Base-by-base conservation (phyloP, 1,140 invertebrate species). In the Lepidurus arcticus region DNA sequence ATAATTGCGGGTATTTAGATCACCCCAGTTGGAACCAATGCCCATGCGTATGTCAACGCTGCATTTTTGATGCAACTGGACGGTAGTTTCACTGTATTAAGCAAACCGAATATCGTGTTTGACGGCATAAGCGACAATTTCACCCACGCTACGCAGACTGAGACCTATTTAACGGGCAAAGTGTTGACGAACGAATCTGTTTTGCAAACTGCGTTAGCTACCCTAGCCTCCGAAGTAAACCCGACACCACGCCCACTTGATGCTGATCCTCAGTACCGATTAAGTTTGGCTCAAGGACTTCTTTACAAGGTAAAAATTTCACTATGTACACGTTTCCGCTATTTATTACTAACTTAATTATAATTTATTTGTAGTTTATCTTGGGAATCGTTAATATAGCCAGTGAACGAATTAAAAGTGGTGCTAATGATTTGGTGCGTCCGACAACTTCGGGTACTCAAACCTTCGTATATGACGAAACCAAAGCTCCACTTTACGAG, bases 401-500 rank as follows among this genome's bases (percentile, higher is more conserved):
- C 1, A 45, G 73, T 43, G 73, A 47, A 1, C 44, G 76, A 43
- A 13, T 80, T n/a, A 77, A 78, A 21, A 76, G 76, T 7, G 83
- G 82, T 24, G 80, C 73, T 1, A 73, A 26, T 0, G 78, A 81
- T 16, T 78, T 83, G 44, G 79, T 81, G 74, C 76, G 81, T 73
- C 74, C 87, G 0, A 79, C 94, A 1, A 94, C 92, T 0, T 88
- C 87, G 1, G 93, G 92, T 1, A 87, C 86, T 11, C 93, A 95
- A 83, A 86, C 88, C 9, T 95, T 88, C 82, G 88, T 93, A 80
- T 88, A 90, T 81, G 86, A 89, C n/a, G 81, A 90, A 73, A 95
- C 91, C 88, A 81, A 85, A 73, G 88, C 84, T 83, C 94, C 94
- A 0, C 82, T 95, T 1, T 93, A 90, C 80, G 86, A 96, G 83